A percentile compares a stretch with the other conserved stretches of the same genome.
These are phyloP conservation scores for Nycticorax nycticorax DNA, from an alignment of 2,113 vertebrate genomes.

Conservation along the genomic window DNA sequence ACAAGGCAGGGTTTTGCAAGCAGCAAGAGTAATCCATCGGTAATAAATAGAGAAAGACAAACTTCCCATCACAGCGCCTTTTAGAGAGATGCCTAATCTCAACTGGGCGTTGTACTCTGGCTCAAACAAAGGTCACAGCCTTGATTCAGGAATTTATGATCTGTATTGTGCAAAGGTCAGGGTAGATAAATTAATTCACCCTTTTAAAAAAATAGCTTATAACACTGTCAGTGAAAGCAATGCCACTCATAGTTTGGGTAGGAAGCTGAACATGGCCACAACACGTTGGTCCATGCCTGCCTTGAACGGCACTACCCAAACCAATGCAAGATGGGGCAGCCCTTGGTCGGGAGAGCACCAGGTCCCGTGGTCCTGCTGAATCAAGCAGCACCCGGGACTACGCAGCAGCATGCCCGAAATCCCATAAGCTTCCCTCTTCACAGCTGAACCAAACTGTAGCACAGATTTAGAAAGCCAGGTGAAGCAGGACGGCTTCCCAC, in stretches of 20 bases:
- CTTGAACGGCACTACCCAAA: too few relatives aligned
- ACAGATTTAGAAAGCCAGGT: not conserved
- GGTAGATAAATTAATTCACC: not conserved
- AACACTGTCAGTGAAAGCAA: not conserved
- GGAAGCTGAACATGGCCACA: not conserved
- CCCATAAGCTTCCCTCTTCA: too few relatives aligned
- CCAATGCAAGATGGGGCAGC: not conserved
- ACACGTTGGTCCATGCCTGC: not conserved
- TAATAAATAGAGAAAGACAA: not conserved
- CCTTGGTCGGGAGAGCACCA: accelerated
- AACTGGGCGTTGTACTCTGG: accelerated
- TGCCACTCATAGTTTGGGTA: accelerated
- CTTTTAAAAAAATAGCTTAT: not conserved
- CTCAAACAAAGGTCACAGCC: not conserved
- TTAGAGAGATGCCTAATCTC: not conserved
- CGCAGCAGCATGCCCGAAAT: not conserved
- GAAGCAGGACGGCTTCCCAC: not conserved
- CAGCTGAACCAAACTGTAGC: not conserved
- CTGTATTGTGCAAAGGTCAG: not conserved
- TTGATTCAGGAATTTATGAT: not conserved
- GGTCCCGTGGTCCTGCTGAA: not conserved
- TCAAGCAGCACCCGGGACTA: accelerated
- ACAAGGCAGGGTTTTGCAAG: not conserved
- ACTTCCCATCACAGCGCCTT: not conserved
- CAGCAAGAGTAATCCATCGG: not conserved